Percentiles rank a stretch among this genome's conserved stretches.
Evolutionary conservation across 2,113 vertebrate genomes (phyloP).

Genomic region (Cathartes aura): DNA sequence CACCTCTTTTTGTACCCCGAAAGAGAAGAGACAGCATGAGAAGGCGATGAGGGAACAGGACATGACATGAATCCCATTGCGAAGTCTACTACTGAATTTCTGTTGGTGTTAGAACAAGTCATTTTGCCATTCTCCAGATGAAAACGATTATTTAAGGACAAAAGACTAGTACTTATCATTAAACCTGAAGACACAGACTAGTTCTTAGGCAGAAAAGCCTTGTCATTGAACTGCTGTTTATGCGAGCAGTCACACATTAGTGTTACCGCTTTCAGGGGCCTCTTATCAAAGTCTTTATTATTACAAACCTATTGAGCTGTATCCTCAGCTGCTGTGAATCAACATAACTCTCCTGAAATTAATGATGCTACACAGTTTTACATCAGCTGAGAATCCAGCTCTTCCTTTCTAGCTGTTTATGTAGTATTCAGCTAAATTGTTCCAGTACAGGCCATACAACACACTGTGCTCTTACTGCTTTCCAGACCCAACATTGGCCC

Average conservation of each 20-base stretch:
- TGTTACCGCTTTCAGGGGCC: conserved; percentile 29
- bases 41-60: conserved; percentile 33
- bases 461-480: background rate
- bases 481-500: background rate
- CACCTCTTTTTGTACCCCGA: background rate
- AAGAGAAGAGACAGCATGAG: conserved; percentile 20
- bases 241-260: conserved; percentile 46
- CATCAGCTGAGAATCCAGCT: background rate
- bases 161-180: conserved; percentile 59
- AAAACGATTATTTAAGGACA: conserved; percentile 67
- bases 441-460: background rate
- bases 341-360: conserved; percentile 43
- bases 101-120: conserved; percentile 53
- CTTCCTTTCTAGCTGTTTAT: background rate
- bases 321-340: conserved; percentile 31
- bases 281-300: conserved; percentile 60
- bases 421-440: background rate
- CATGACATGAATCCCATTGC: conserved; percentile 38
- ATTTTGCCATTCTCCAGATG: conserved; percentile 41
- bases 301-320: conserved; percentile 39
- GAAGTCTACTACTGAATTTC: conserved; percentile 34
- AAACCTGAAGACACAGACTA: conserved; percentile 55
- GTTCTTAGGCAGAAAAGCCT: conserved; percentile 62
- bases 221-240: conserved; percentile 67
- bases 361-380: background rate